These are phyloP conservation scores for Molanna angustata DNA, from an alignment of 2,888 invertebrate species.

Conservation along the genomic window DNA sequence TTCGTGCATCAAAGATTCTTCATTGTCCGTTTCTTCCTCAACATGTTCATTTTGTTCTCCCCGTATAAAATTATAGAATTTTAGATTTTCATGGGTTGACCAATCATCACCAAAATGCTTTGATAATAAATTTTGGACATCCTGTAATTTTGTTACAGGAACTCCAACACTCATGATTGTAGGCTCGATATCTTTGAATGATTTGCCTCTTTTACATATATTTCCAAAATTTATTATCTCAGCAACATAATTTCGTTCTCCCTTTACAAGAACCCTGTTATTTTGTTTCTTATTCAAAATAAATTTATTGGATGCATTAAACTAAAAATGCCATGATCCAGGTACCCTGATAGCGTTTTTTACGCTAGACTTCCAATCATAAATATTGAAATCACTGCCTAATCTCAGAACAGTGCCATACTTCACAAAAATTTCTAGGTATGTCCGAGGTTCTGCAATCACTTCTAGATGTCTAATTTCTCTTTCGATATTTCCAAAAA, in stretches of 20 bases:
- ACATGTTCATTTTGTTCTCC: constrained; percentile 21
- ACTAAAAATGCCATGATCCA: constrained; percentile 33
- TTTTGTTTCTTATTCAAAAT: constrained; percentile 20
- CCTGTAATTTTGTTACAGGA: constrained; percentile 8
- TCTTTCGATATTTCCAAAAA: constrained; percentile 33
- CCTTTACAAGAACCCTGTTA: constrained; percentile 25
- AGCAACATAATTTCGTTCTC: constrained; percentile 24
- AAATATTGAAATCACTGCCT: constrained; percentile 27
- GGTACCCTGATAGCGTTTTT: constrained; percentile 28
- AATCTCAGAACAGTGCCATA: constrained; percentile 31
- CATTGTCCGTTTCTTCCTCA: constrained; percentile 23
- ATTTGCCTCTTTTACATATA: constrained; percentile 30
- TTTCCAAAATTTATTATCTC: constrained; percentile 27
- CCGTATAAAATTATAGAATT: constrained; percentile 16
- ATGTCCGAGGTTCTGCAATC: constrained; percentile 29
- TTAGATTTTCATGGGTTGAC: neutral
- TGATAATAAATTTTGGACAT: constrained; percentile 7
- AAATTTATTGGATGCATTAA: constrained; percentile 30
- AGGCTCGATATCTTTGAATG: constrained; percentile 27
- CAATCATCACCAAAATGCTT: neutral
- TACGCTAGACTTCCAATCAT: constrained; percentile 32
- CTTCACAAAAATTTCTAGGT: constrained; percentile 29
- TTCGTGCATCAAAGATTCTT: constrained; percentile 23
- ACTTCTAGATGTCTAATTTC: constrained; percentile 28
- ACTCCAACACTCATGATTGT: neutral